Evolutionary conservation across 2,113 vertebrate species (phyloP).

Genomic region (Xyliphius kryptos): DNA sequence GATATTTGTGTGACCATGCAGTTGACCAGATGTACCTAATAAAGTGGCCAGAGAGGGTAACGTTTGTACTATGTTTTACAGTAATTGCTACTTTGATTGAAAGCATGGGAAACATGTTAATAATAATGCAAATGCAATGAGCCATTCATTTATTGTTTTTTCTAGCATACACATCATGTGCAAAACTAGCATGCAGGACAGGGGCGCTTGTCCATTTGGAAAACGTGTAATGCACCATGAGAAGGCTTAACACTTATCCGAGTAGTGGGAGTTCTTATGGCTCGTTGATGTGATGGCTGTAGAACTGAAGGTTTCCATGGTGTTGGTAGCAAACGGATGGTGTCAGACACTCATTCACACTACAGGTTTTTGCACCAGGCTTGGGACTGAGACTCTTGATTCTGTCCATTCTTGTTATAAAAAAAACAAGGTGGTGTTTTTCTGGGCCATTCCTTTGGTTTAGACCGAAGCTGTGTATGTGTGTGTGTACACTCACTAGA

Average conservation of each 20-base stretch:
- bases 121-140: too few relatives aligned
- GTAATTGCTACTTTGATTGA: too few relatives aligned
- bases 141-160: too few relatives aligned
- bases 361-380: slow-evolving; percentile 39
- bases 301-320: slow-evolving; percentile 36
- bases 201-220: too few relatives aligned
- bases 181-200: too few relatives aligned
- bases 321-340: slow-evolving; percentile 30
- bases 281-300: slow-evolving; percentile 27
- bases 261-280: slow-evolving; percentile 22
- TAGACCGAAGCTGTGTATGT: too few relatives aligned
- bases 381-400: slow-evolving; percentile 34
- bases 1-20: too few relatives aligned
- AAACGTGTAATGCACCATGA: slow-evolving; percentile 14
- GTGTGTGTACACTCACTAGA: slow-evolving; percentile 40
- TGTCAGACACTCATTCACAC: slow-evolving; percentile 40
- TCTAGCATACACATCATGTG: too few relatives aligned
- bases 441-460: slow-evolving; percentile 41
- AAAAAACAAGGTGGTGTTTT: slow-evolving; percentile 33
- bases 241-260: slow-evolving; percentile 20
- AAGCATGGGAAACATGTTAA: too few relatives aligned
- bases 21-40: too few relatives aligned
- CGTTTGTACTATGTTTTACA: too few relatives aligned
- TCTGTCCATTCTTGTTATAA: slow-evolving; percentile 40
- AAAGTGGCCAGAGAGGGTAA: too few relatives aligned